phyloP scores from a whole-genome alignment of 2,797 vertebrate species.

The Champsocephalus esox region DNA sequence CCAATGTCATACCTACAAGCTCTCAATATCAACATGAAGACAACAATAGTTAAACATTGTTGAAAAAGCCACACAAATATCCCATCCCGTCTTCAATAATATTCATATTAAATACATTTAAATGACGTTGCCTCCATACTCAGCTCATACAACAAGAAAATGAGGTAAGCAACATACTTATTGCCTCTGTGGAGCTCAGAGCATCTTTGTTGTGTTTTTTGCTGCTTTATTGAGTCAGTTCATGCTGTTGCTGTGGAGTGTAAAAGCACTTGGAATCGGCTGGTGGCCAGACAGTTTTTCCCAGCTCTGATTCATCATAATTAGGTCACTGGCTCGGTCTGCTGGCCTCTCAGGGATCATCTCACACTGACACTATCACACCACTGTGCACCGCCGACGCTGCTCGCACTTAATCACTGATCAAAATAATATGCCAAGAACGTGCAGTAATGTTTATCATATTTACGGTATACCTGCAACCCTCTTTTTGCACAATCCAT shows the following conservation, averaged over 20 bases:
- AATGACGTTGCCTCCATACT: not conserved
- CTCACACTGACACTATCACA: conserved; percentile 46
- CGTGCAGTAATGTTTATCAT: conserved; percentile 17
- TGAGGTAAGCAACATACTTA: not conserved
- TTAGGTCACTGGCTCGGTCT: conserved; percentile 74
- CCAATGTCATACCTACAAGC: too few relatives aligned
- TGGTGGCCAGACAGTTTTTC: conserved; percentile 70
- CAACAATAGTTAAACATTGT: not conserved
- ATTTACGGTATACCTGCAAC: conserved; percentile 8
- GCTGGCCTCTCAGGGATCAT: conserved; percentile 63
- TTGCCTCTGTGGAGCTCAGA: conserved; percentile 2
- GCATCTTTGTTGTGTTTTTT: conserved; percentile 40
- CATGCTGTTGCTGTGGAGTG: conserved; percentile 57
- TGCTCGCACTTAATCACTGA: conserved; percentile 48
- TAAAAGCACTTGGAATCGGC: conserved; percentile 65
- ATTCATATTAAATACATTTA: not conserved
- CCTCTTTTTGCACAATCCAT: conserved; percentile 9
- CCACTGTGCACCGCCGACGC: conserved; percentile 2
- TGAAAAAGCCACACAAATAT: conserved; percentile 6
- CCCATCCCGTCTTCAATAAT: not conserved
- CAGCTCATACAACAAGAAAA: conserved; percentile 1
- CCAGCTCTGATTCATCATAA: conserved; percentile 76
- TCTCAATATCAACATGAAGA: too few relatives aligned
- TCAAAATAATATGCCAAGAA: conserved; percentile 40
- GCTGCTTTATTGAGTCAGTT: conserved; percentile 41